Evolutionary conservation across 2,797 vertebrate genomes (phyloP).

Genomic region (Platalea minor): DNA sequence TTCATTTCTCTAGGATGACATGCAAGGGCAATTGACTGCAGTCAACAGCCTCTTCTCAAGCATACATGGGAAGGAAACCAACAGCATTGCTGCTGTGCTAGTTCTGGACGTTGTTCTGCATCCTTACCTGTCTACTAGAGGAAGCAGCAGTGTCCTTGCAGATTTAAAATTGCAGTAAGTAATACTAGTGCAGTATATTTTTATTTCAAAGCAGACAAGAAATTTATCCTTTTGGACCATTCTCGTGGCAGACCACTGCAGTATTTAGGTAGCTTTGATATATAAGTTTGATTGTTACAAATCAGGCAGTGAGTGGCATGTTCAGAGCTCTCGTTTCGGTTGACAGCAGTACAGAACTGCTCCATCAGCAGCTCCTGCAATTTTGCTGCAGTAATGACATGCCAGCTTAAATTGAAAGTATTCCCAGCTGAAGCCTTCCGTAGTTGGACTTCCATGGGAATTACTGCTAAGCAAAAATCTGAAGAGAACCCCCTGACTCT

Average conservation of each 20-base stretch:
- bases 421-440: neutral
- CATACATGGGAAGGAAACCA: neutral
- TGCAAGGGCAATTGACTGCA: neutral
- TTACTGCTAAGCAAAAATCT: neutral
- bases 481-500: neutral
- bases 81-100: neutral
- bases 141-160: neutral
- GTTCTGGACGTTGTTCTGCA: accelerated
- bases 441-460: neutral
- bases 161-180: neutral
- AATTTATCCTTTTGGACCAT: neutral
- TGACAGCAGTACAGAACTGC: neutral
- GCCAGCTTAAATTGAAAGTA: neutral
- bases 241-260: neutral
- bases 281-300: neutral
- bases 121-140: neutral
- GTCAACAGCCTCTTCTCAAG: neutral
- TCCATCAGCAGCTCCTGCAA: neutral
- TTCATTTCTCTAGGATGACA: neutral
- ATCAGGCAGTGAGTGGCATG: neutral
- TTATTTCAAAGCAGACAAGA: neutral
- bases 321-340: neutral
- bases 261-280: neutral
- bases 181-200: neutral
- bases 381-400: neutral